Base-by-base conservation (phyloP, 2,113 vertebrate genomes). In the Hucho hucho region DNA sequence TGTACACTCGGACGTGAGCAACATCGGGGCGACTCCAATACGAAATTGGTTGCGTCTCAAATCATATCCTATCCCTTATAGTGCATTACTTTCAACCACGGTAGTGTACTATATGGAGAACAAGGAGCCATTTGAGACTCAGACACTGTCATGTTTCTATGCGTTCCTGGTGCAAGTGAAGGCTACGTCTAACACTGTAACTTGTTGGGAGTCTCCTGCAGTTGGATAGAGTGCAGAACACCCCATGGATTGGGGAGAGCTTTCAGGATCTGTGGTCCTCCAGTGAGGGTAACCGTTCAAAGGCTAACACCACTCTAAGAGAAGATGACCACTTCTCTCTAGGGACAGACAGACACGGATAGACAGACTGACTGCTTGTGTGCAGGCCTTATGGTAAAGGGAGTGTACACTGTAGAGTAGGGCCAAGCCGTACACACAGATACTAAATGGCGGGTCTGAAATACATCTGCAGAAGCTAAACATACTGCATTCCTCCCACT, bases 1-100 rank as follows among this genome's bases (percentile, higher is more conserved):
- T 92, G 88, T 93, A 93, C 92, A 94, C 79, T 69, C 81, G 83
- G 79, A 89, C 79, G 78, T 82, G 86, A 91, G 86, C 83, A 86
- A 63, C 69, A 59, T 65, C 49, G 7, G 47, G 43, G 58, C 68
- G 80, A 82, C 81, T 81, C 22, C 18, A 70, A 76, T 64, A 69
- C 84, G 80, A 87, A 77, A 75, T 74, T 69, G 72, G 29, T 22
- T 63, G 65, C 69, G 29, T 53, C 32, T 63, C 63, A 43, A 59
- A 26, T 25, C 7, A 16, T 58, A 46, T 6, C 12, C 59, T 63
- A 7, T n/a, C 20, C 59, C 59, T 4, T 63, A 13, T n/a, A 63
- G 59, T 25, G 24, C 59, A 16, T 24, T 18, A 63, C 59, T 22
- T n/a, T 25, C 59, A 7, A n/a, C 22, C 59, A n/a, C 59, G 12